Percentiles rank a stretch among this genome's conserved stretches.
Evolutionary conservation across 1,140 invertebrate species (phyloP).

Genomic region (Wasmannia auropunctata): DNA sequence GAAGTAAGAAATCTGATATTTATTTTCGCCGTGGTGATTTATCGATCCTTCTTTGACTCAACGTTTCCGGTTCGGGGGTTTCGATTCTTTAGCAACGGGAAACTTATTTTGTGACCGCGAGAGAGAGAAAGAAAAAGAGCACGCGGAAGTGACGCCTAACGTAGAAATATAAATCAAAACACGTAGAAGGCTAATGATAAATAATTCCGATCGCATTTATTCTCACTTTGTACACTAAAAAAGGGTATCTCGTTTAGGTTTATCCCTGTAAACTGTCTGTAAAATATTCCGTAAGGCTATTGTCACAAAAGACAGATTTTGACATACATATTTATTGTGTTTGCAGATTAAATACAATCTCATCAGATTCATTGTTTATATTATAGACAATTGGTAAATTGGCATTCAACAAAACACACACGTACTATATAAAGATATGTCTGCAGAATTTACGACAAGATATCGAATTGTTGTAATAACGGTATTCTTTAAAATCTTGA

Average conservation of each 20-base stretch:
- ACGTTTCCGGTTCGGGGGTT: background rate
- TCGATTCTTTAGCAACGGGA: background rate
- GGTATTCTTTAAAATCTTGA: background rate
- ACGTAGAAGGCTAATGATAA: conserved; percentile 16
- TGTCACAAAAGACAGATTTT: background rate
- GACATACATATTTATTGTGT: background rate
- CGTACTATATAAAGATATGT: background rate
- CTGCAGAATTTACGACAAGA: background rate
- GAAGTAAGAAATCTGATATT: background rate
- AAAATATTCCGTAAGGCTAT: background rate
- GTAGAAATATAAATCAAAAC: conserved; percentile 47
- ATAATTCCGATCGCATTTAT: conserved; percentile 8
- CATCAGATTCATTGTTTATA: background rate
- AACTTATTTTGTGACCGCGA: conserved; percentile 38
- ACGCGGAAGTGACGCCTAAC: conserved; percentile 6
- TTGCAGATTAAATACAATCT: conserved; percentile 23
- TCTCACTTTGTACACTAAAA: background rate
- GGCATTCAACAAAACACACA: background rate
- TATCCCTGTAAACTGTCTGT: background rate
- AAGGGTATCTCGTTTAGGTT: background rate
- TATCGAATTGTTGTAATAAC: background rate
- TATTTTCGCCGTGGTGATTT: background rate
- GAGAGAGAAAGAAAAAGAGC: background rate
- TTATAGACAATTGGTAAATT: conserved; percentile 6
- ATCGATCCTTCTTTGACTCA: background rate